Evolutionary conservation across 1,140 invertebrate genomes (phyloP).

Genomic region (Anadara kagoshimensis): DNA sequence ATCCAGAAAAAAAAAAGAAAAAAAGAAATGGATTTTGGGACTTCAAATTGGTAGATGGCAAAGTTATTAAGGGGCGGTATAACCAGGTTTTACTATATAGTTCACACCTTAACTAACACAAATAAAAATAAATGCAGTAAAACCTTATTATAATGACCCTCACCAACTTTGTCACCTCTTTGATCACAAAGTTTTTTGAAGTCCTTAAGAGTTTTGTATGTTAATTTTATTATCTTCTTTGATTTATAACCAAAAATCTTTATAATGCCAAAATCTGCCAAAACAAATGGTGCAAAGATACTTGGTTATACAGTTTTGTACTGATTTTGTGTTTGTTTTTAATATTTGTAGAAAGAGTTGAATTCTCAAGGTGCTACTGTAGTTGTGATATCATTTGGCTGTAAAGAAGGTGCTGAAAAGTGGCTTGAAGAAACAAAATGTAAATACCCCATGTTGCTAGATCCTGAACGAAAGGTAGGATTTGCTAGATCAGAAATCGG

Average conservation of each 20-base stretch:
- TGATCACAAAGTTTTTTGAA: too few species aligned
- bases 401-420: slow-evolving; percentile 49
- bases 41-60: background rate
- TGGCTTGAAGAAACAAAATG: slow-evolving; percentile 62
- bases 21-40: too few species aligned
- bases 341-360: slow-evolving; percentile 39
- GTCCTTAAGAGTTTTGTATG: too few species aligned
- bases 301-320: background rate
- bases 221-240: too few species aligned
- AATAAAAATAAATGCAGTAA: background rate
- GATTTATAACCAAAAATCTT: too few species aligned
- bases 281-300: too few species aligned
- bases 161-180: too few species aligned
- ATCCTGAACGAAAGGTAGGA: slow-evolving; percentile 54
- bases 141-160: too few species aligned
- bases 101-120: too few species aligned
- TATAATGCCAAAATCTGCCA: too few species aligned
- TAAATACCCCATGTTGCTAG: slow-evolving; percentile 60
- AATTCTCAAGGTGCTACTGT: slow-evolving; percentile 30
- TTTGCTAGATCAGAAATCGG: background rate
- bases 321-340: background rate
- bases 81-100: background rate
- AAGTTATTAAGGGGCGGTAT: background rate
- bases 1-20: background rate
- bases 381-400: slow-evolving; percentile 61